Percentiles rank a stretch among this genome's conserved stretches.
phyloP scores from a whole-genome alignment of 2,113 vertebrate species.

The Urocynchramus pylzowi region DNA sequence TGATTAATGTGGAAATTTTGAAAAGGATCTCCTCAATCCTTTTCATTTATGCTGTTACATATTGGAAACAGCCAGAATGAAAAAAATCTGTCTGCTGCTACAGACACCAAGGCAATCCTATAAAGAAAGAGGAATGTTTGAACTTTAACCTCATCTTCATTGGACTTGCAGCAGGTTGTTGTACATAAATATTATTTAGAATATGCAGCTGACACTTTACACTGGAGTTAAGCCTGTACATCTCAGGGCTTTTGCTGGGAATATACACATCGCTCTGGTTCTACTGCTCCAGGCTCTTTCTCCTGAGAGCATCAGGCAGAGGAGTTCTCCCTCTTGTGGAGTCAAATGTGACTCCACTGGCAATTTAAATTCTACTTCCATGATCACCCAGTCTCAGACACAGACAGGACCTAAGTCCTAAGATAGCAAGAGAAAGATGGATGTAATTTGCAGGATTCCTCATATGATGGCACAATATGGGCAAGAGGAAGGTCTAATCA shows the following conservation, averaged over 20 bases:
- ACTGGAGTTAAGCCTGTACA: neutral
- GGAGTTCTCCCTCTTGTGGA: constrained; percentile 12
- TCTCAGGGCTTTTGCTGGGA: neutral
- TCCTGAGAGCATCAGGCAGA: neutral
- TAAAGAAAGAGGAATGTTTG: neutral
- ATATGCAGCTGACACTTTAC: neutral
- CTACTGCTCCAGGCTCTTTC: neutral
- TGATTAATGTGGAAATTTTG: neutral
- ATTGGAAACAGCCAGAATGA: neutral
- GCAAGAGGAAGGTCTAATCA: neutral
- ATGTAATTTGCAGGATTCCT: neutral
- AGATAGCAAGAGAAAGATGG: neutral
- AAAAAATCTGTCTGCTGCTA: neutral
- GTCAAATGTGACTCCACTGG: neutral
- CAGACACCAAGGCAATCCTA: neutral
- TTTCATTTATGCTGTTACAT: neutral
- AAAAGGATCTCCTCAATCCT: neutral
- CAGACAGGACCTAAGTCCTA: neutral
- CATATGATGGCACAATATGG: neutral
- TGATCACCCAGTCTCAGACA: neutral
- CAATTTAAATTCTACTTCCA: neutral
- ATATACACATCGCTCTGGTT: accelerated
- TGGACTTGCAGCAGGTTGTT: neutral
- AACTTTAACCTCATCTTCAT: neutral
- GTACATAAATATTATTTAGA: neutral